Percentiles rank a stretch among this genome's conserved stretches.
phyloP scores from a whole-genome alignment of 92 coral and sea anemone species.

The Montipora capitata region DNA sequence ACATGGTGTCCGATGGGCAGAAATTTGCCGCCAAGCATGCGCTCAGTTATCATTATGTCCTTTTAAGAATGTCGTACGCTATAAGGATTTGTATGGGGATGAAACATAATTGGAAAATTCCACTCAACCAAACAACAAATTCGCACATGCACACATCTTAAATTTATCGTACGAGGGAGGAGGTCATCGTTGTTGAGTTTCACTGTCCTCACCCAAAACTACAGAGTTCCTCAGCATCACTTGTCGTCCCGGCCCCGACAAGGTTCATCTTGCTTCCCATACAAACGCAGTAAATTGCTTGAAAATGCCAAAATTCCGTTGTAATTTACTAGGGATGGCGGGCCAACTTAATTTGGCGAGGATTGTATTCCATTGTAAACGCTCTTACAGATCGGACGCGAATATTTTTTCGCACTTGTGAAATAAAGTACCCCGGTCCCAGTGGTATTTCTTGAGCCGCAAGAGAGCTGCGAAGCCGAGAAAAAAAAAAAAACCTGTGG shows the following conservation, averaged over 20 bases:
- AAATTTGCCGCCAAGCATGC: slow-evolving; percentile 1
- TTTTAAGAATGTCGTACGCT: slow-evolving; percentile 14
- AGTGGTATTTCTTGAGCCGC: no score
- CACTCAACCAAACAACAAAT: slow-evolving; percentile 10
- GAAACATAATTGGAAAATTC: background rate
- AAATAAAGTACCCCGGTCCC: no score
- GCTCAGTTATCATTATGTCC: slow-evolving; percentile 3
- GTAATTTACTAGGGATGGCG: background rate
- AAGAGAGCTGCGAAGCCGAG: no score
- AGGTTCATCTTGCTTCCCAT: background rate
- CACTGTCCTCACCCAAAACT: slow-evolving; percentile 4
- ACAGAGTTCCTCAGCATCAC: slow-evolving; percentile 1
- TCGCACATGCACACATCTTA: slow-evolving; percentile 1
- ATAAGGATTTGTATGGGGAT: background rate
- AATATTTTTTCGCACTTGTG: no score
- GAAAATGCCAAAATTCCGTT: slow-evolving; percentile 23
- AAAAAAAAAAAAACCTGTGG: no score
- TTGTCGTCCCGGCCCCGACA: slow-evolving; percentile 5
- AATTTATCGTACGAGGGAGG: background rate
- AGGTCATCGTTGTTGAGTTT: background rate
- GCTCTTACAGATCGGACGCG: no score
- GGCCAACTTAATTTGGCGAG: no score
- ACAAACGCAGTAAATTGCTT: slow-evolving; percentile 12
- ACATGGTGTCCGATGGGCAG: no score
- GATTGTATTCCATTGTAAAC: no score